Evolutionary conservation across 2,888 invertebrate genomes (phyloP), one percentile per base, ranked within the genome.

Genomic region (Metallyticus violacea): DNA sequence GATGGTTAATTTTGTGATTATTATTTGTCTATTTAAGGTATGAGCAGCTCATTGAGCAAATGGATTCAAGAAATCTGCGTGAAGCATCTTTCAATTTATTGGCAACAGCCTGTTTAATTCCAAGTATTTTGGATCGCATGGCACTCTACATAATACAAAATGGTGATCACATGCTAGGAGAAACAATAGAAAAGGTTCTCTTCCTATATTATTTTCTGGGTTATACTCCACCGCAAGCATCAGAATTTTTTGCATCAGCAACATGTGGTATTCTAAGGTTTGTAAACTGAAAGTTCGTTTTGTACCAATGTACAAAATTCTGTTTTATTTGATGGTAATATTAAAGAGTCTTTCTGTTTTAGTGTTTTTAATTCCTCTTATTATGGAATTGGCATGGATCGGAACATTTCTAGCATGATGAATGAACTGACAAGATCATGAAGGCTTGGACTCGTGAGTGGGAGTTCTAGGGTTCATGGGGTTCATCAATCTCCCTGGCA

Each of bases 121-220:
- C 87, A n/a, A 30, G 26, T 7, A 85, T 88, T 27, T 77, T 89
- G 7, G 89, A 90, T 27, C 26, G 85, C 6, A 77, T 90, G 91
- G 88, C 92, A 0, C 90, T 91, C 22, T 94, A 94, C 89, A 89
- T 93, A 9, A 89, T 92, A 1, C 89, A 91, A 15, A 91, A 93
- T 88, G 90, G 91, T 83, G 89, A 91, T 1, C 90, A 92, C 89
- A 88, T 94, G 2, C 90, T 92, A 1, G 94, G 93, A 3, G 93
- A 93, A 88, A 93, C 93, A 79, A 92, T 92, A 1, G 93, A 93
- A 89, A 93, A 93, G 89, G 89, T 93, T 0, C 89, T 94, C 22
- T 92, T 90, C 83, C 91, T 93, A 87, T 92, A 92, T 87, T 94
- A 93, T 89, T 91, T 91, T 89, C 90, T 94, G 15, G 93, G 93